Evolutionary conservation across 2,888 invertebrate species (phyloP).

Genomic region (Rhagium mordax): DNA sequence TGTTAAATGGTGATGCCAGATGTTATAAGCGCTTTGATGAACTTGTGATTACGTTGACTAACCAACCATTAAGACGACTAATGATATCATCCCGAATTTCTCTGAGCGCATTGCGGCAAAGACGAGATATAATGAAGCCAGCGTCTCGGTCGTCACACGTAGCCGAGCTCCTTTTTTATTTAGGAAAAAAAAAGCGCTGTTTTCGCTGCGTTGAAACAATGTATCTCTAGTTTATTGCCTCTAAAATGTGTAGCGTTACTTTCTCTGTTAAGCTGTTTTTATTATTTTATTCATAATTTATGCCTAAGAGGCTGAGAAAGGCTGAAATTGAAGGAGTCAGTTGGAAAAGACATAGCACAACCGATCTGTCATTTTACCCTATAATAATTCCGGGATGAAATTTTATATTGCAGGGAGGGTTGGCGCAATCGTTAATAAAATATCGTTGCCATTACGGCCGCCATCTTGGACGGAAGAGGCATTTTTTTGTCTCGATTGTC

Average conservation of each 20-base stretch:
- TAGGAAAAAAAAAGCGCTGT: neutral
- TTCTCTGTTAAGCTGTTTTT: neutral
- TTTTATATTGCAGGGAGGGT: too few relatives aligned
- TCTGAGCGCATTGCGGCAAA: constrained; percentile 22
- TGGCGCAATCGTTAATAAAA: too few relatives aligned
- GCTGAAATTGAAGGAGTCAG: neutral
- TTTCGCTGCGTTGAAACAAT: neutral
- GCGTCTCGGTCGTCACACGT: neutral
- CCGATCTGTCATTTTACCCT: too few relatives aligned
- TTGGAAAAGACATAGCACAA: neutral
- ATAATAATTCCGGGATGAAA: too few relatives aligned
- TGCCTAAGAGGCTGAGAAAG: neutral
- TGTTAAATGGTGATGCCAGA: constrained; percentile 20
- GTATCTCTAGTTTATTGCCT: neutral
- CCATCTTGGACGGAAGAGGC: too few relatives aligned
- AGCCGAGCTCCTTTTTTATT: neutral
- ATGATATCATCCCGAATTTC: constrained; percentile 26
- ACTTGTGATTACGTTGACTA: constrained; percentile 30
- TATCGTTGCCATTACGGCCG: too few relatives aligned
- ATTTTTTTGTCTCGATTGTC: too few relatives aligned
- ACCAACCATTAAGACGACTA: constrained; percentile 36
- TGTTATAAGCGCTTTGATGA: constrained; percentile 30
- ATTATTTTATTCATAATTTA: neutral
- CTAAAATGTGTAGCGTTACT: neutral
- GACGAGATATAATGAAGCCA: neutral